Conservation (phyloP, 2,888 invertebrate genomes). For the Sipha maydis region DNA sequence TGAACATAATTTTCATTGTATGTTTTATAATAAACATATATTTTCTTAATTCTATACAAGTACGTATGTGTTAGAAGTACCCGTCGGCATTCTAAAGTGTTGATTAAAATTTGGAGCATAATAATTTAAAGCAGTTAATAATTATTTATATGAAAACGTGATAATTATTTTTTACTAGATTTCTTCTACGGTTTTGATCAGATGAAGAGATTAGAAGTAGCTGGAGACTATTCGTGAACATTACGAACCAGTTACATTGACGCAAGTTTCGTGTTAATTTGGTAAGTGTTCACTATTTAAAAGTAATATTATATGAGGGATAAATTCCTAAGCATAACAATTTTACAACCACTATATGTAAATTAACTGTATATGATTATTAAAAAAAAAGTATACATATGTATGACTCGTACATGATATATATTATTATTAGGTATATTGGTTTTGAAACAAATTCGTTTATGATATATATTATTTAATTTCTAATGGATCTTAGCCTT, state of each 20-base stretch:
- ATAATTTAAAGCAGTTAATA: conserved; percentile 26
- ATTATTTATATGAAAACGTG: conserved; percentile 16
- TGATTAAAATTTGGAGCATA: conserved; percentile 3
- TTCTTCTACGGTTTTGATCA: background rate
- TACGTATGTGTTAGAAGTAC: background rate
- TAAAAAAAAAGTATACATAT: background rate
- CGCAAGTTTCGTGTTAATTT: background rate
- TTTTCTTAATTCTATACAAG: background rate
- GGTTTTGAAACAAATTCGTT: background rate
- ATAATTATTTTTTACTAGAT: conserved; percentile 30
- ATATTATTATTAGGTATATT: background rate
- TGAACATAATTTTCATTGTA: background rate
- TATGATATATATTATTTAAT: background rate
- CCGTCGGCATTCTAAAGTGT: conserved; percentile 14
- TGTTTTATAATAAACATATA: background rate
- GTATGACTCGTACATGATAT: no score
- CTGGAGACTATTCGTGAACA: background rate
- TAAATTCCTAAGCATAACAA: background rate
- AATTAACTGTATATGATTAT: background rate
- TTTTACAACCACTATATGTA: background rate
- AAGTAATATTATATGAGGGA: background rate
- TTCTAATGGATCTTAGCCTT: background rate
- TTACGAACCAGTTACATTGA: background rate
- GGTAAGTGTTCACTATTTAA: background rate
- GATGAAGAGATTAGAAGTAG: background rate